These are phyloP conservation scores for Tiliacea aurago DNA, from an alignment of 2,888 invertebrate genomes.

Conservation along the genomic window DNA sequence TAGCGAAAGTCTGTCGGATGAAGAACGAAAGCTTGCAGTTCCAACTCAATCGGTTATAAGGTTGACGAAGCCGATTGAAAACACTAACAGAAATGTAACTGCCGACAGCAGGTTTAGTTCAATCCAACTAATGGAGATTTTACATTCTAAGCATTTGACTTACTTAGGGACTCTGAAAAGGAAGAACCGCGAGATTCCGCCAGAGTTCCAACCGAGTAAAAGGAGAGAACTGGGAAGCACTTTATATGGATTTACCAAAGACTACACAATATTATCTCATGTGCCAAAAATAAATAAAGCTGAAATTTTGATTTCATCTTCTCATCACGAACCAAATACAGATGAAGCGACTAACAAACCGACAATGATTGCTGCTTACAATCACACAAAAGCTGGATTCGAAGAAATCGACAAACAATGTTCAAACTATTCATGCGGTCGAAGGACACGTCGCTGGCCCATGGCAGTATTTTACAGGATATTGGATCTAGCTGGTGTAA, in stretches of 20 bases:
- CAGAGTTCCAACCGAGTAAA: slow-evolving; percentile 14
- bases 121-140: slow-evolving; percentile 15
- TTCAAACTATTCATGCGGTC: slow-evolving; percentile 17
- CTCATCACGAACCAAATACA: slow-evolving; percentile 19
- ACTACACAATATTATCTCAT: slow-evolving; percentile 20
- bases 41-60: slow-evolving; percentile 19
- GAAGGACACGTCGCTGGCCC: slow-evolving; percentile 21
- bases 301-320: slow-evolving; percentile 23
- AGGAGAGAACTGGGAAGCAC: slow-evolving; percentile 11
- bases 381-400: slow-evolving; percentile 2
- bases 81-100: slow-evolving; percentile 28
- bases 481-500: slow-evolving; percentile 19
- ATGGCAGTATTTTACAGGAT: slow-evolving; percentile 20
- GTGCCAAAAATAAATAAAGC: slow-evolving; percentile 19
- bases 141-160: slow-evolving; percentile 17
- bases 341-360: slow-evolving; percentile 11
- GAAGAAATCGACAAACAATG: slow-evolving; percentile 19
- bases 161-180: slow-evolving; percentile 18
- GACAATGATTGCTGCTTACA: slow-evolving; percentile 10
- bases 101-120: slow-evolving; percentile 17
- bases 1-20: neutral
- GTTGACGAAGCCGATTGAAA: slow-evolving; percentile 27
- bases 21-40: slow-evolving; percentile 11
- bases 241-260: slow-evolving; percentile 25
- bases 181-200: slow-evolving; percentile 11